phyloP scores from a whole-genome alignment of 2,113 vertebrate genomes.

The Strix uralensis region DNA sequence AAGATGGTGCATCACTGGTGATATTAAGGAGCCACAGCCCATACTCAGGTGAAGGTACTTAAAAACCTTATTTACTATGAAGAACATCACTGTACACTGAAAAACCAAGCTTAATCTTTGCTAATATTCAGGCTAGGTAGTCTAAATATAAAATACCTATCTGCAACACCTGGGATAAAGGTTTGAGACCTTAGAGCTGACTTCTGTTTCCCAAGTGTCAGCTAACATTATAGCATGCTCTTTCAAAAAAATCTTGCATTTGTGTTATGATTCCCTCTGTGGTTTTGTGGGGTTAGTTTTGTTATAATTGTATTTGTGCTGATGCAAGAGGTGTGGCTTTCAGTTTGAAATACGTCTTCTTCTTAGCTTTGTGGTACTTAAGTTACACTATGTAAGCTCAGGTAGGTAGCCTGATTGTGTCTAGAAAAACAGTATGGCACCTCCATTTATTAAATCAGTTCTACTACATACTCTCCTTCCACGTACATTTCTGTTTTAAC shows the following conservation, averaged over 20 bases:
- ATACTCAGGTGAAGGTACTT: fast-evolving
- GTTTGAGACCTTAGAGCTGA: not conserved
- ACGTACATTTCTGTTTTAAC: not conserved
- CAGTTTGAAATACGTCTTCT: not conserved
- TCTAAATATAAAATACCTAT: not conserved
- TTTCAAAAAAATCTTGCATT: not conserved
- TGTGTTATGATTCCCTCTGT: not conserved
- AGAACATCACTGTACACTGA: not conserved
- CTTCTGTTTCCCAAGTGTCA: not conserved
- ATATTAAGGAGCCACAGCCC: not conserved
- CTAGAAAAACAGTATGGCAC: not conserved
- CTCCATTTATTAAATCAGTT: not conserved
- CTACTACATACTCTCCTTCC: not conserved
- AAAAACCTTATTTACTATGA: not conserved
- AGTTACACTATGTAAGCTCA: not conserved
- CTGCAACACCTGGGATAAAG: not conserved
- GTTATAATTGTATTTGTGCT: not conserved
- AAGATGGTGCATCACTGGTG: not conserved
- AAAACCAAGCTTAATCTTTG: not conserved
- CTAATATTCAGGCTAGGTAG: not conserved
- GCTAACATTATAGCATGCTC: not conserved
- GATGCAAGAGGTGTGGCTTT: not conserved
- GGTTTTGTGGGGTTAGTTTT: not conserved
- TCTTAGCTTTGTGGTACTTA: not conserved
- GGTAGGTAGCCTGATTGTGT: not conserved